A percentile compares a stretch with the other conserved stretches of the same genome.
Evolutionary conservation across 2,888 invertebrate species (phyloP).

Genomic region (Lamproptera curius): DNA sequence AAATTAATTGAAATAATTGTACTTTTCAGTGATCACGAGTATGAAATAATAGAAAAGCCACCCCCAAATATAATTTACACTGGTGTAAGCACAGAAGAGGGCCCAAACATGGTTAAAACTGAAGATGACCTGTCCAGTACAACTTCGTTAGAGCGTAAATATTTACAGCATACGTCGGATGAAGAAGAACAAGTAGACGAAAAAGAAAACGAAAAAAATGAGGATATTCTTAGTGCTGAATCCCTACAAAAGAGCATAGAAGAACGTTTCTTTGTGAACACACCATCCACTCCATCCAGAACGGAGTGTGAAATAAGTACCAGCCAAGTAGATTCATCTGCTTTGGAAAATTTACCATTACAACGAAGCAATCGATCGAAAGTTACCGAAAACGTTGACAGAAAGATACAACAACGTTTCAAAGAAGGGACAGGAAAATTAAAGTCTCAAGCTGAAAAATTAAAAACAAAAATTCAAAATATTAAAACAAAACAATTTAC

Average conservation of each 20-base stretch:
- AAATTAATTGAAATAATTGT: background rate
- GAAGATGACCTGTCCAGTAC: constrained; percentile 75
- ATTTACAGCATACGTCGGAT: constrained; percentile 70
- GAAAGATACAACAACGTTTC: constrained; percentile 81
- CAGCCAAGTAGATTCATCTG: constrained; percentile 83
- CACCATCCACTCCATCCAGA: constrained; percentile 78
- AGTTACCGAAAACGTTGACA: constrained; percentile 69
- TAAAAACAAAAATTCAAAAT: constrained; percentile 82
- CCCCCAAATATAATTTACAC: constrained; percentile 63
- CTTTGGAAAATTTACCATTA: constrained; percentile 80
- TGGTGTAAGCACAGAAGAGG: constrained; percentile 55
- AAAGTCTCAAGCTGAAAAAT: constrained; percentile 83
- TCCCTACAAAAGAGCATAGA: constrained; percentile 81
- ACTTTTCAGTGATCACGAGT: constrained; percentile 91
- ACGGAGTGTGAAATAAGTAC: constrained; percentile 82
- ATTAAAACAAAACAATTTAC: constrained; percentile 77
- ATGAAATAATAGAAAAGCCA: constrained; percentile 91
- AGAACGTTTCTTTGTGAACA: constrained; percentile 79
- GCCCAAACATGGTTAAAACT: constrained; percentile 50
- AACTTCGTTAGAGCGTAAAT: constrained; percentile 68
- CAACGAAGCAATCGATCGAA: constrained; percentile 77
- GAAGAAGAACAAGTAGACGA: constrained; percentile 61
- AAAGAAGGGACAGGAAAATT: constrained; percentile 84
- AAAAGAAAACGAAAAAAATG: constrained; percentile 50
- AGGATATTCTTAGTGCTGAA: constrained; percentile 62